These are phyloP conservation scores for Grammomys surdaster DNA, from an alignment of 2,113 vertebrate species.

Conservation along the genomic window DNA sequence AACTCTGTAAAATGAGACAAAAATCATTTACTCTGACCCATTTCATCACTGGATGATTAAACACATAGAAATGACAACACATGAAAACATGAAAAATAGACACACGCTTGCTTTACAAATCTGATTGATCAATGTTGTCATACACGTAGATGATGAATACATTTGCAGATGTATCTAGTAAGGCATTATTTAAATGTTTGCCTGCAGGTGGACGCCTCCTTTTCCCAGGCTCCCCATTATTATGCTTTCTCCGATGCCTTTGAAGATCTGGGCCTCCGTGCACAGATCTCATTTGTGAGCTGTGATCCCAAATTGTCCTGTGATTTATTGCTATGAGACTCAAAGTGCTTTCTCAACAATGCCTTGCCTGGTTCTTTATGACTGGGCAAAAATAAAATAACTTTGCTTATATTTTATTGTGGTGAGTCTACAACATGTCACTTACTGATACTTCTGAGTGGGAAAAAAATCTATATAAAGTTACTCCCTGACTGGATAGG, in stretches of 20 bases:
- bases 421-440: constrained; percentile 49
- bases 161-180: constrained; percentile 21
- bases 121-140: neutral
- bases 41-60: constrained; percentile 36
- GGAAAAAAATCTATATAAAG: constrained; percentile 23
- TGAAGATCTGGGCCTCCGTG: neutral
- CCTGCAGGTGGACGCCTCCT: neutral
- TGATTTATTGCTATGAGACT: constrained; percentile 56
- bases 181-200: constrained; percentile 39
- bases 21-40: neutral
- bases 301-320: constrained; percentile 18
- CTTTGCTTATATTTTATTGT: constrained; percentile 47
- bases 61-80: neutral
- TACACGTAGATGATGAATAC: constrained; percentile 3
- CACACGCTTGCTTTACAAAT: neutral
- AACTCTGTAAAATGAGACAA: constrained; percentile 37
- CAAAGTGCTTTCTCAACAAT: neutral
- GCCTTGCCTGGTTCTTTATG: constrained; percentile 37
- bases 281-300: constrained; percentile 6
- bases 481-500: constrained; percentile 7
- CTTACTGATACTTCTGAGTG: constrained; percentile 19
- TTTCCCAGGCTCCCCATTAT: neutral
- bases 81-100: neutral
- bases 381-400: constrained; percentile 50
- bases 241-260: neutral